phyloP scores from a whole-genome alignment of 2,888 invertebrate genomes.

The Helicoverpa assulta region DNA sequence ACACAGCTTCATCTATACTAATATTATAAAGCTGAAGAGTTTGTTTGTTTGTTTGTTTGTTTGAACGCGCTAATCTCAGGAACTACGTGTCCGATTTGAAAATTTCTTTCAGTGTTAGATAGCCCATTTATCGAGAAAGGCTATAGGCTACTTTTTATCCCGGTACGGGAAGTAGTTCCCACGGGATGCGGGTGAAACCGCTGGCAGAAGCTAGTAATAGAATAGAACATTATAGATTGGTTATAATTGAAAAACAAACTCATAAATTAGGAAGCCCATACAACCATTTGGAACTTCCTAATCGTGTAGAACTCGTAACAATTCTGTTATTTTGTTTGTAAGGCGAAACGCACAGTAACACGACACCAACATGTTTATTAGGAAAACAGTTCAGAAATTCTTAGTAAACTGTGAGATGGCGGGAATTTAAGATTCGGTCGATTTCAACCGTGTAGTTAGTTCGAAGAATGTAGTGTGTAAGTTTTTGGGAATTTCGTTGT shows the following conservation, averaged over 20 bases:
- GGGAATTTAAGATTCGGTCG: conserved; percentile 27
- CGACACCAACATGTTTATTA: conserved; percentile 71
- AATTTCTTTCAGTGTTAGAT: too few species aligned
- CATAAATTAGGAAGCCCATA: conserved; percentile 40
- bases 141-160: too few species aligned
- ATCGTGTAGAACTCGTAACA: conserved; percentile 59
- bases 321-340: conserved; percentile 72
- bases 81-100: too few species aligned
- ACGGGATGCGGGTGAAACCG: too few species aligned
- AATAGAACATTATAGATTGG: neutral
- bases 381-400: conserved; percentile 70
- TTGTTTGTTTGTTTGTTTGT: too few species aligned
- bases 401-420: conserved; percentile 56
- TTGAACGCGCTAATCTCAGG: too few species aligned
- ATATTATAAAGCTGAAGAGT: too few species aligned
- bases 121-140: too few species aligned
- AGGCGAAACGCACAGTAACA: conserved; percentile 69
- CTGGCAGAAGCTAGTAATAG: too few species aligned
- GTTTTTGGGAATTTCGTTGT: conserved; percentile 9
- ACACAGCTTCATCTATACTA: too few species aligned
- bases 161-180: too few species aligned
- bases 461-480: conserved; percentile 15
- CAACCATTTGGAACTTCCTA: conserved; percentile 23
- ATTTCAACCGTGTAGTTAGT: conserved; percentile 26
- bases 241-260: conserved; percentile 11